Percentiles rank a stretch among this genome's conserved stretches.
These are phyloP conservation scores for Sitophilus oryzae DNA, from an alignment of 1,140 invertebrate species.

Conservation along the genomic window DNA sequence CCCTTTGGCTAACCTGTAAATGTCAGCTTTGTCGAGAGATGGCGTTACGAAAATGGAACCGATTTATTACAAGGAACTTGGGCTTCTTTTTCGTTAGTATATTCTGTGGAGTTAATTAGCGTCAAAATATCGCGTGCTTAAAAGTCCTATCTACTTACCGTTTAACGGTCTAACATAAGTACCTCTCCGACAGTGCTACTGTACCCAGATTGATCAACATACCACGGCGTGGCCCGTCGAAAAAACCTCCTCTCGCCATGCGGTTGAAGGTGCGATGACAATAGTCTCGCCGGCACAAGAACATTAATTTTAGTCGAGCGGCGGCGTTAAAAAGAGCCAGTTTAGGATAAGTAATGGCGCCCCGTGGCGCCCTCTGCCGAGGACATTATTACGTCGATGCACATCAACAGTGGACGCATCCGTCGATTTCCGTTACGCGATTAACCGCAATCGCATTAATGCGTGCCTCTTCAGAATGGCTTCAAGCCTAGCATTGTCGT, in stretches of 20 bases:
- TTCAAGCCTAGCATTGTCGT: slow-evolving; percentile 34
- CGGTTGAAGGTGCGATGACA: slow-evolving; percentile 29
- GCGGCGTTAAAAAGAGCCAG: slow-evolving; percentile 39
- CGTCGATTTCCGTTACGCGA: slow-evolving; percentile 42
- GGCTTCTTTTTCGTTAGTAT: no score
- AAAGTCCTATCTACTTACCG: no score
- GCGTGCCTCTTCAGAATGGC: slow-evolving; percentile 29
- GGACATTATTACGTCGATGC: slow-evolving; percentile 32
- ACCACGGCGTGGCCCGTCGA: background rate
- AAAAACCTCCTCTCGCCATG: slow-evolving; percentile 10
- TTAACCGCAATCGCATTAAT: slow-evolving; percentile 44
- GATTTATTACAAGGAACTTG: no score
- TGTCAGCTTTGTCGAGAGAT: no score
- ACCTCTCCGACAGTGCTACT: no score
- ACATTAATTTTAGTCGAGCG: slow-evolving; percentile 41
- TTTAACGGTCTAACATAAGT: no score
- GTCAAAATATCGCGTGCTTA: no score
- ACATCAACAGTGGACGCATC: slow-evolving; percentile 41
- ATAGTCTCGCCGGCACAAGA: slow-evolving; percentile 30
- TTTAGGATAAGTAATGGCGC: slow-evolving; percentile 44
- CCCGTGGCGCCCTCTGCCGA: slow-evolving; percentile 32
- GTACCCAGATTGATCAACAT: slow-evolving; percentile 2
- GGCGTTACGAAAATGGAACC: no score
- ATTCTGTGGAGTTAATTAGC: no score
- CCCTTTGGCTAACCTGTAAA: no score